Evolutionary conservation across 1,140 invertebrate genomes (phyloP).

Genomic region (Metaphire vulgaris): DNA sequence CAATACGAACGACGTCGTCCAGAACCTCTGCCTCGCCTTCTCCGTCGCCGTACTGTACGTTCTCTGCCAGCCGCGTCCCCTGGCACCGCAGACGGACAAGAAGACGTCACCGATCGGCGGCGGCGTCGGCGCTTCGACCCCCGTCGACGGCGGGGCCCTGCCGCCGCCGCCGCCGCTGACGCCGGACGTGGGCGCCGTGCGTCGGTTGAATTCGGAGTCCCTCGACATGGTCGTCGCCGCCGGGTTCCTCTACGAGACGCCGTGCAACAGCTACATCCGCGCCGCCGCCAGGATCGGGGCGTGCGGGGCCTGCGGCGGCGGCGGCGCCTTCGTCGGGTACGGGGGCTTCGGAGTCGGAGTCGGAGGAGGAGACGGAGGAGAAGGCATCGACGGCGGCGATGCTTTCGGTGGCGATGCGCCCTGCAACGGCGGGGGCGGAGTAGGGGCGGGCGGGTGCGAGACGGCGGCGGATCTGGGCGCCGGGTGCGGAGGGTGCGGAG

Average conservation of each 20-base stretch:
- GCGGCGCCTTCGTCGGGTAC: slow-evolving; percentile 25
- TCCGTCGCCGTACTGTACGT: slow-evolving; percentile 43
- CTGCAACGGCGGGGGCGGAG: slow-evolving; percentile 17
- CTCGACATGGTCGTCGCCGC: slow-evolving; percentile 42
- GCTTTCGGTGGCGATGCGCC: slow-evolving; percentile 32
- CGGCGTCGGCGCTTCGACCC: neutral
- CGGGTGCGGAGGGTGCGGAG: neutral
- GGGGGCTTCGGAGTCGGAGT: slow-evolving; percentile 26
- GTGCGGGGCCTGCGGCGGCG: neutral
- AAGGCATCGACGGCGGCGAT: slow-evolving; percentile 53
- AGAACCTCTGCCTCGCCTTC: slow-evolving; percentile 43
- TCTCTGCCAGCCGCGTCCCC: slow-evolving; percentile 42
- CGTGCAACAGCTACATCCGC: slow-evolving; percentile 41
- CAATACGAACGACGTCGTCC: slow-evolving; percentile 35
- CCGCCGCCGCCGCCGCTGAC: neutral
- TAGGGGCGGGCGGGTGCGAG: neutral
- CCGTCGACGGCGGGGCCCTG: slow-evolving; percentile 15
- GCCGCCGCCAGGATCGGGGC: slow-evolving; percentile 15
- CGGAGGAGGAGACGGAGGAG: slow-evolving; percentile 45
- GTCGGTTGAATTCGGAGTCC: slow-evolving; percentile 36
- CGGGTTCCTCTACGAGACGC: slow-evolving; percentile 42
- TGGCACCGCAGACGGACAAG: too few relatives aligned
- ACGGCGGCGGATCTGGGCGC: too few relatives aligned
- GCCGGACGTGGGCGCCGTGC: slow-evolving; percentile 25
- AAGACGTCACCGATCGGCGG: slow-evolving; percentile 33